Evolutionary conservation across 2,113 vertebrate genomes (phyloP).

Genomic region (Sula dactylatra): DNA sequence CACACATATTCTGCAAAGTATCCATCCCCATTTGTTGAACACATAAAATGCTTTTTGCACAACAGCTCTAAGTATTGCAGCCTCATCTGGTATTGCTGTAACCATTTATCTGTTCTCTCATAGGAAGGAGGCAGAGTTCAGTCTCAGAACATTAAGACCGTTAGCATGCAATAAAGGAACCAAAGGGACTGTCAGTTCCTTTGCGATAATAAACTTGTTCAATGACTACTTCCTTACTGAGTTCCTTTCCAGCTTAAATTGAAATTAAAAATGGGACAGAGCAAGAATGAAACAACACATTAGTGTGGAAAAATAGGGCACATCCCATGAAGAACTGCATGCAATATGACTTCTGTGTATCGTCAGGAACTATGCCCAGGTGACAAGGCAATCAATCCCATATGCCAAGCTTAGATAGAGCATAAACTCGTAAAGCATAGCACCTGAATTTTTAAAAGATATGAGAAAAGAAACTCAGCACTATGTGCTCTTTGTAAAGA

Average conservation of each 20-base stretch:
- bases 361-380: background rate
- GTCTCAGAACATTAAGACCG: background rate
- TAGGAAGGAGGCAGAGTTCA: background rate
- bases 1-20: background rate
- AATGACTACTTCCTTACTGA: background rate
- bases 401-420: background rate
- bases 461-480: background rate
- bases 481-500: background rate
- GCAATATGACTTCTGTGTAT: background rate
- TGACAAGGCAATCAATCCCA: background rate
- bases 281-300: background rate
- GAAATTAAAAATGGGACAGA: background rate
- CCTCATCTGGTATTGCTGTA: background rate
- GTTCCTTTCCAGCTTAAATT: background rate
- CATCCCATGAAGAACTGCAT: background rate
- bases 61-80: background rate
- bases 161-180: background rate
- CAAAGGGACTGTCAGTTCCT: background rate
- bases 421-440: background rate
- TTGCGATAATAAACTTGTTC: background rate
- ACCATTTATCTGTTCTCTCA: background rate
- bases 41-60: background rate
- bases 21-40: background rate
- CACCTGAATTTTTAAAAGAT: background rate
- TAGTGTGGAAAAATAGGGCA: background rate